These are phyloP conservation scores for Gisinianus flammeolus DNA, from an alignment of 2,888 invertebrate genomes.

Conservation along the genomic window DNA sequence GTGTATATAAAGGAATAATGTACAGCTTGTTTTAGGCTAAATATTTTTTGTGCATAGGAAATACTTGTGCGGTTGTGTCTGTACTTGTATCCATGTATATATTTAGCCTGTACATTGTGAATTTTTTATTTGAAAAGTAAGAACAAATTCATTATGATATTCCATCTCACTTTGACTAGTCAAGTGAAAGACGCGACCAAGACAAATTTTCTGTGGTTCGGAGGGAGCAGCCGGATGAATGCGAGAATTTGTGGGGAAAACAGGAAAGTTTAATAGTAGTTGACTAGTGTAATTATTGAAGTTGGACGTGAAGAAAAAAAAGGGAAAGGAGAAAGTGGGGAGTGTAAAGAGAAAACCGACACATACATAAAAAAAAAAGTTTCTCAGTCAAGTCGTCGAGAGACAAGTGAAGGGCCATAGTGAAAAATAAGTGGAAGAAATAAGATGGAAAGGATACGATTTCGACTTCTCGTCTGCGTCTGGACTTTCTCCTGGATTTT, in stretches of 20 bases:
- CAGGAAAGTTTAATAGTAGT: not conserved
- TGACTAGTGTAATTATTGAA: not conserved
- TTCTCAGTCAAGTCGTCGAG: not conserved
- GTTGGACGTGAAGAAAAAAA: not conserved
- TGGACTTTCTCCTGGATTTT: conserved; percentile 49
- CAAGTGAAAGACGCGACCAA: no score
- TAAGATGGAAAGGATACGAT: conserved; percentile 35
- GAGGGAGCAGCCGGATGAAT: no score
- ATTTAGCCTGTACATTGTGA: no score
- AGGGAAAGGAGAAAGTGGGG: not conserved
- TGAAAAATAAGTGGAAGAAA: conserved; percentile 8
- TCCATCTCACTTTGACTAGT: no score
- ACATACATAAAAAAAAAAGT: not conserved
- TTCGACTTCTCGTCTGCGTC: conserved; percentile 42
- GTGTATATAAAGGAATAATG: no score
- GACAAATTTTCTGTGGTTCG: no score
- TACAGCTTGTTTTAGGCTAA: no score
- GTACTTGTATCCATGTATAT: no score
- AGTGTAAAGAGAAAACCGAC: conserved; percentile 1
- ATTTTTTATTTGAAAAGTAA: no score
- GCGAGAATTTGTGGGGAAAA: not conserved
- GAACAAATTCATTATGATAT: no score
- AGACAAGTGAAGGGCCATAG: not conserved
- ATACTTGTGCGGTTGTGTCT: no score
- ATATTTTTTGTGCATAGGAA: no score